Evolutionary conservation across 2,113 vertebrate species (phyloP), one percentile per base, ranked within the genome.

Genomic region (Caranx melampygus): DNA sequence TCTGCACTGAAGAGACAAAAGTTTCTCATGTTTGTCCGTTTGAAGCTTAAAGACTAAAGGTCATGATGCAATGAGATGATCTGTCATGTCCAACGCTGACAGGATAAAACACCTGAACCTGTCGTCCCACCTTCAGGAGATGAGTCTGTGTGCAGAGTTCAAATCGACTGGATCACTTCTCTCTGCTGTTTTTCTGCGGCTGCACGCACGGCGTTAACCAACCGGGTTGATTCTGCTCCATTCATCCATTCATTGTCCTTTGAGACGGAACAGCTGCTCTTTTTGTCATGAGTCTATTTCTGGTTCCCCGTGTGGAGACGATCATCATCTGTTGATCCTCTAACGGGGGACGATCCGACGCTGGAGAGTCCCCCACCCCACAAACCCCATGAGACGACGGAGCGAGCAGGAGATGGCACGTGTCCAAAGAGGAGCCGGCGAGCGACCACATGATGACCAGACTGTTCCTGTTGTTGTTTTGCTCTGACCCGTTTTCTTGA

Each of bases 241-340:
- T 40, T 62, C 59, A 7, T 6, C 35, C 35, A 7, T 37, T 37
- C 21, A 2, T 20, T 37, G 71, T 82, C 55, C 75, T 71, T n/a
- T 63, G 75, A 83, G 67, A 67, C 12, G 13, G 34, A 70, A 78
- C 76, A 78, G 79, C 69, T 72, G 76, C 71, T 64, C 63, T 74
- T 68, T 54, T 79, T 44, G 51, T 79, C 67, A 26, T 9, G 40
- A 10, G 21, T 59, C 68, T 80, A 44, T 85, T 67, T 78, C 18
- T 33, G 61, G 31, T 76, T 49, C 35, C 16, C 34, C 1, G 0
- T 6, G 60, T 40, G 65, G 45, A 72, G 33, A 52, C 8, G 21
- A 62, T 40, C 37, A 6, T 18, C 63, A 55, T 57, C 52, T 62
- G 63, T 64, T 78, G 69, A 72, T 61, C 45, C 47, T 66, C 5